Evolutionary conservation across 2,888 invertebrate species (phyloP), one percentile per base, ranked within the genome.

Genomic region (Melieria omissa): DNA sequence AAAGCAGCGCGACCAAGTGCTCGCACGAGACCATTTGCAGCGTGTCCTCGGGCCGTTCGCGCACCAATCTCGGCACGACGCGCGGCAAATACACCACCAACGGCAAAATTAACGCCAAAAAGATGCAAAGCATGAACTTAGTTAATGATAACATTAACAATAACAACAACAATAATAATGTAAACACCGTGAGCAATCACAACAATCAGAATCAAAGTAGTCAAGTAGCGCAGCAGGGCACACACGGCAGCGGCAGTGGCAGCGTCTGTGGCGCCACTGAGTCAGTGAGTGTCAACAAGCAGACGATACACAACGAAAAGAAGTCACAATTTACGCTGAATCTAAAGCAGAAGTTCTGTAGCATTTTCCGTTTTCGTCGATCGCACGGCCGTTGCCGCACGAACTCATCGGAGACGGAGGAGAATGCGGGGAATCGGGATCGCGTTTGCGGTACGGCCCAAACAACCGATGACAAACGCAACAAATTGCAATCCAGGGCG

Each of bases 281-380:
- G 29, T 29, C 29, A 29, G 44, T 42, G 12, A 44, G 12, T 12
- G 42, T 46, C 65, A 52, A 49, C 45, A 69, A 62, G 57, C 71
- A 74, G 65, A 14, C 52, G 14, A 64, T 67, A 58, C 44, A 63
- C 16, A 49, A 78, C 47, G 86, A 91, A 66, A 93, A 93, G 83
- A 92, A 93, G 85, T 90, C 92, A 12, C 90, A 93, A 78, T 91
- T 94, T 83, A 93, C 94, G 5, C 85, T 92, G 71, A 93, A 92
- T 86, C 89, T 95, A 73, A 95, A 95, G 86, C 94, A 95, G 84
- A 94, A 94, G 63, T 90, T 95, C 82, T 95, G 95, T 86, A 95
- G 93, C 87, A 91, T 95, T 85, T 95, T 95, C 86, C 91, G 93
- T 80, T 93, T 94, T 82, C 89, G 89, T 72, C 88, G 89, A 76